Evolutionary conservation across 2,797 vertebrate species (phyloP), one percentile per base, ranked within the genome.

Genomic region (Danio choprae): DNA sequence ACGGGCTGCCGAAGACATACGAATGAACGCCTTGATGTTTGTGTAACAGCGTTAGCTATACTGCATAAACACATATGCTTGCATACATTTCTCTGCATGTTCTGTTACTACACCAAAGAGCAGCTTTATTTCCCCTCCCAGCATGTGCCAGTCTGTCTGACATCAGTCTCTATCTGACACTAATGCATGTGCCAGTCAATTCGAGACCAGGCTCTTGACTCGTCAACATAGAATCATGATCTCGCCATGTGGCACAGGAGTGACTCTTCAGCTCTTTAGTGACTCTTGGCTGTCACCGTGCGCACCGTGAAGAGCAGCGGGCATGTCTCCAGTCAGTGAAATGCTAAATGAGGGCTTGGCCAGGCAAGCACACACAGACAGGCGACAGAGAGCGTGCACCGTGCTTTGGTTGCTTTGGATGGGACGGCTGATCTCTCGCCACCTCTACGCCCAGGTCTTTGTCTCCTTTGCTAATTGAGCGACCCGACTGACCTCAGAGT

Each of bases 381-480:
- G 86, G 88, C 77, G 80, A 77, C 59, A 84, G 87, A 86, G 44
- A 67, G 11, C 18, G 29, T 29, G 79, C 71, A 68, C 74, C 9
- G 11, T 22, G 72, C 84, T 82, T 76, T 74, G 74, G 78, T 86
- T 77, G 63, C 85, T 83, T 77, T 71, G 82, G 85, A 86, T 86
- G 88, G 82, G 88, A 86, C 78, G 85, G 82, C 84, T 88, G 76
- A 86, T 86, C 86, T 84, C 84, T 84, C 44, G 56, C 77, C 82
- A 70, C 67, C 78, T 85, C 86, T 88, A 89, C 84, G 87, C 87
- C 89, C 81, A 76, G 88, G 81, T 87, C 88, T 91, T 93, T 92
- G 91, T 93, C 91, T 89, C 84, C 71, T 86, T 86, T 85, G 87
- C 89, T 92, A 91, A 91, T 90, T 92, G 90, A 91, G 87, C 87